Base-by-base conservation (phyloP, 2,888 invertebrate genomes). In the Cheilosia grossa region DNA sequence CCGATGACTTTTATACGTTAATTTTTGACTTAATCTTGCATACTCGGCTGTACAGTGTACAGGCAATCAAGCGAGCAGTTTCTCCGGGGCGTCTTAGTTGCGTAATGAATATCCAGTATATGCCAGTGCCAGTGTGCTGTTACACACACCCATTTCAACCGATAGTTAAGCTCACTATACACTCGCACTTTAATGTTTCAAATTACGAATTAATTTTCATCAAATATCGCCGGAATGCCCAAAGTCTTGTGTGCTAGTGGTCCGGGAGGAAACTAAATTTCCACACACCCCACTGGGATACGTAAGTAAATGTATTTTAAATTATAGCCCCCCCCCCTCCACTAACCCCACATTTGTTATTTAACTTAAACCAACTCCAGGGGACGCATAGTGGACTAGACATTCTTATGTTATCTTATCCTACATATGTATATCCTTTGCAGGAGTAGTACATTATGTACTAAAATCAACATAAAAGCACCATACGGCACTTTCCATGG, bases 161-260 rank as follows among this genome's bases (percentile, higher is more conserved):
- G 64, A 49, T 74, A 74, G 64, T 74, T 64, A 30, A 9, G 17
- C 56, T 49, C 66, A 30, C 78, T 72, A 24, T 72, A 56, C 56
- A 73, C 63, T 51, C 73, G 58, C 73, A 79, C 73, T 70, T 83
- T 81, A 77, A 85, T 85, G 85, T 72, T 72, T 85, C 81, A 81
- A 85, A 85, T 85, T 85, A 85, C 85, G 81, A 81, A 85, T 81
- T 85, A 85, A 85, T 85, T 85, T 85, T 85, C 85, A 85, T 85
- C 75, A 85, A 85, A 85, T 75, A 85, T 81, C 81, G 72, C 64
- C 70, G 61, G 72, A 81, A 67, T 67, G 64, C 70, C 66, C 51
- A 40, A 53, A 69, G 67, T 69, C 58, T 64, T 70, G 47, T 56
- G 21, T 33, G 72, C 56, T 42, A 58, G 44, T 75, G 59, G 37